These are phyloP conservation scores for Cantharis rufa DNA, from an alignment of 2,888 invertebrate species.

Conservation along the genomic window DNA sequence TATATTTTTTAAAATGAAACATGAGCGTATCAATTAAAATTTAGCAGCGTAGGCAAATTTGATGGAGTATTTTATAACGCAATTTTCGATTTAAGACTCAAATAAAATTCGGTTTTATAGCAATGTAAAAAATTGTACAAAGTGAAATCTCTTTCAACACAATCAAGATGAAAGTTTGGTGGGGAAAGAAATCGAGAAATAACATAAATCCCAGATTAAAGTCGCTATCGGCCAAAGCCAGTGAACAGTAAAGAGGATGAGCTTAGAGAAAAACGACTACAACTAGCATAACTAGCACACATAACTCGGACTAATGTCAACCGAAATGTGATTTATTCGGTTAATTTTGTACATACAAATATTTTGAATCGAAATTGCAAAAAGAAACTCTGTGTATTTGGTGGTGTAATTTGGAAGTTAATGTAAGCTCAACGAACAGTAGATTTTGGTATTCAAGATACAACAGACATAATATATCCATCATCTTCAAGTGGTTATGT, in stretches of 20 bases:
- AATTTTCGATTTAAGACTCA: not conserved
- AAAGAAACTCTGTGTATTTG: not conserved
- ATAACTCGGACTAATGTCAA: slow-evolving; percentile 14
- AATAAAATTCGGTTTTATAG: not conserved
- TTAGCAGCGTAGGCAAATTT: not conserved
- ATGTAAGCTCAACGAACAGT: not conserved
- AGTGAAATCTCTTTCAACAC: slow-evolving; percentile 27
- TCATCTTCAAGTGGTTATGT: slow-evolving; percentile 42
- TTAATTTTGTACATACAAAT: not conserved
- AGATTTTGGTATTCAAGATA: not conserved
- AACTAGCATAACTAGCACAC: slow-evolving; percentile 20
- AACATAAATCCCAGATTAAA: slow-evolving; percentile 57
- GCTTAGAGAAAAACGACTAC: slow-evolving; percentile 40
- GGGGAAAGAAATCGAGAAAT: slow-evolving; percentile 49
- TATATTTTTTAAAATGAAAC: not conserved
- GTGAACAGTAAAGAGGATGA: slow-evolving; percentile 54
- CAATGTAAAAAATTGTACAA: slow-evolving; percentile 12
- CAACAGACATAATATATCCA: slow-evolving; percentile 9
- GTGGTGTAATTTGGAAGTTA: not conserved
- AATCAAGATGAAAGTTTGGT: slow-evolving; percentile 32
- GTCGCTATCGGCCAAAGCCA: slow-evolving; percentile 53
- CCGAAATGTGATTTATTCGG: slow-evolving; percentile 14
- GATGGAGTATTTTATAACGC: not conserved
- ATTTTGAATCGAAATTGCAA: not conserved
- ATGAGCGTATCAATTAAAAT: not conserved